Conservation (phyloP, 2,113 vertebrate species). For the Neopipo cinnamomea region DNA sequence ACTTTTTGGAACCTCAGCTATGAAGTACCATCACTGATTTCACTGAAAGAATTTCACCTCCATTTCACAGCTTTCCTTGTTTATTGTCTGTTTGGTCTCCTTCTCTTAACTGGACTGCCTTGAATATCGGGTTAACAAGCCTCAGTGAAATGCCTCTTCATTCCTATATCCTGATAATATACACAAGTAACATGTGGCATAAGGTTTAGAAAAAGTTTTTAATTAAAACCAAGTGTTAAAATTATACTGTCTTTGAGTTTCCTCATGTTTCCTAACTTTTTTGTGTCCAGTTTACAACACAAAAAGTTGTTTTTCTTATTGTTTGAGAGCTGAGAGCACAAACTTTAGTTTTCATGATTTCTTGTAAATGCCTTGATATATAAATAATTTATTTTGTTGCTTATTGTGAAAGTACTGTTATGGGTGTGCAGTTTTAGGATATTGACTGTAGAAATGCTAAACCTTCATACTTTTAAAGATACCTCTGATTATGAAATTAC, state of each 20-base stretch:
- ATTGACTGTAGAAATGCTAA: not conserved
- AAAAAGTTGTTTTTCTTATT: not conserved
- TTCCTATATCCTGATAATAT: not conserved
- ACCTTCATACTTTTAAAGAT: not conserved
- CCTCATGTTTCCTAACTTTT: not conserved
- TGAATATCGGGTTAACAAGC: not conserved
- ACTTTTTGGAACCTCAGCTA: not conserved
- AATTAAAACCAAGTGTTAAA: constrained; percentile 34
- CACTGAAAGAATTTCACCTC: not conserved
- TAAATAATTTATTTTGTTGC: not conserved
- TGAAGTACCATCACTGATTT: not conserved
- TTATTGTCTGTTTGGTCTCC: not conserved
- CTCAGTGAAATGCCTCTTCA: not conserved
- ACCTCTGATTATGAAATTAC: not conserved
- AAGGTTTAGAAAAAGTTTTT: constrained; percentile 2
- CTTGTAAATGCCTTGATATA: not conserved
- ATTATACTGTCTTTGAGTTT: not conserved
- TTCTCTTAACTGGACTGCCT: not conserved
- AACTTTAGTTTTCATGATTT: not conserved
- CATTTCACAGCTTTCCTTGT: not conserved
- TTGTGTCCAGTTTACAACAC: not conserved
- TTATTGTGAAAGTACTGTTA: not conserved
- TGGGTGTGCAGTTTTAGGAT: not conserved
- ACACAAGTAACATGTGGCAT: constrained; percentile 3
- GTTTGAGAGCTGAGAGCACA: too few relatives aligned